Conservation (phyloP, 2,888 invertebrate species). For the Diaperis boleti region DNA sequence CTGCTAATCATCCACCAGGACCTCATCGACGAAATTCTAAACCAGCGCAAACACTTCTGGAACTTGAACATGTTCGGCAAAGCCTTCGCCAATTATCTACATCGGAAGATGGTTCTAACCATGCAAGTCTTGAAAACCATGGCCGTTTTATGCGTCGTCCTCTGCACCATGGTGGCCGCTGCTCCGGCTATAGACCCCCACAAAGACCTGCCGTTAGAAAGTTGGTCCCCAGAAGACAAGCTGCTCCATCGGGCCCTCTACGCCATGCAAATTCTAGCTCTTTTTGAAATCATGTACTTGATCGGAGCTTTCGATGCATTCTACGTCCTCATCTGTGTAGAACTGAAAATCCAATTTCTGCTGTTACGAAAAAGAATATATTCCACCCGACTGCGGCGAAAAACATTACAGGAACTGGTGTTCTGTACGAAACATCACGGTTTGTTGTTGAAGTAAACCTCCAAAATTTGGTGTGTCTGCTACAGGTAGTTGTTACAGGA, state of each 20-base stretch:
- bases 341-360: constrained; percentile 14
- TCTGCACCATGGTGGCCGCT: not conserved
- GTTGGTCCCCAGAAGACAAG: constrained; percentile 3
- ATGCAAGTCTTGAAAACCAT: not conserved
- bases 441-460: constrained; percentile 5
- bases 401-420: not conserved
- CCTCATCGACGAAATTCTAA: not conserved
- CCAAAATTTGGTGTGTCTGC: not conserved
- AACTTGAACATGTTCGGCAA: constrained; percentile 2
- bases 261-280: not conserved
- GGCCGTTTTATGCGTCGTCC: not conserved
- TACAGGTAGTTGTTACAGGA: not conserved
- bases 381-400: not conserved
- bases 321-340: constrained; percentile 14
- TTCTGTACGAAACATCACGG: constrained; percentile 16
- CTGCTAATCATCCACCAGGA: not conserved
- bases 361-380: not conserved
- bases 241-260: not conserved
- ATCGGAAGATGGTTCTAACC: constrained; percentile 2
- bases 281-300: constrained; percentile 10
- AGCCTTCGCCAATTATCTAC: constrained; percentile 1
- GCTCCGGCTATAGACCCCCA: not conserved
- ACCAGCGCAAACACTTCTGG: not conserved
- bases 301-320: constrained; percentile 17
- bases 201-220: constrained; percentile 4